Evolutionary conservation across 2,888 invertebrate species (phyloP), one percentile per base, ranked within the genome.

Genomic region (Mythimna loreyi): DNA sequence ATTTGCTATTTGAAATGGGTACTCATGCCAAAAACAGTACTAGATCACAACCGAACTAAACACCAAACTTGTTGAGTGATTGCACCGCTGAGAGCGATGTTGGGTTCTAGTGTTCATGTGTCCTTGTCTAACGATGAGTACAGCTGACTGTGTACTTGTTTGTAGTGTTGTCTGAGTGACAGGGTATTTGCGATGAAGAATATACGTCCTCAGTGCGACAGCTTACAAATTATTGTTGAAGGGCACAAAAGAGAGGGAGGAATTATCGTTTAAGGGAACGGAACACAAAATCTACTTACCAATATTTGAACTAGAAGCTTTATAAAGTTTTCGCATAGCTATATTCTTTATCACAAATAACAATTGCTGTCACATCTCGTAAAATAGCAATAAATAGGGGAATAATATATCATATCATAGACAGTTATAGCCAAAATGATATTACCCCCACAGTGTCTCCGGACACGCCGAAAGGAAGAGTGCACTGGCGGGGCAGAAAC

Each of bases 381-480:
- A 19, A 13, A 28, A 64, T 74, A 80, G 81, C 81, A 64, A 50
- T 62, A 49, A 40, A 70, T 60, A 70, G 56, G 40, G 79, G 61
- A 68, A 75, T 33, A 69, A 56, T 43, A 72, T n/a, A 7, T 55
- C 43, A 33, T 53, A 49, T 67, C 43, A 67, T 49, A 28, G 25
- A 68, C 63, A 70, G 30, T n/a, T n/a, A 67, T 57, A 58, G 43
- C 50, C 52, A 56, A 53, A 71, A 75, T 76, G 78, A 82, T 83
- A 84, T 90, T 91, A 93, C 92, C 93, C 92, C 92, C 91, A 92
- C 71, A 89, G 84, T 73, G 90, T 86, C 67, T 92, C 92, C 87
- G 92, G 92, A 86, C 92, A 93, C 90, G 92, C 90, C 67, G 93
- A 87, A 67, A 92, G 87, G 87, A 92, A 93, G 83, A 92, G 92